Evolutionary conservation across 2,113 vertebrate species (phyloP).

Genomic region (Arothron firmamentum): DNA sequence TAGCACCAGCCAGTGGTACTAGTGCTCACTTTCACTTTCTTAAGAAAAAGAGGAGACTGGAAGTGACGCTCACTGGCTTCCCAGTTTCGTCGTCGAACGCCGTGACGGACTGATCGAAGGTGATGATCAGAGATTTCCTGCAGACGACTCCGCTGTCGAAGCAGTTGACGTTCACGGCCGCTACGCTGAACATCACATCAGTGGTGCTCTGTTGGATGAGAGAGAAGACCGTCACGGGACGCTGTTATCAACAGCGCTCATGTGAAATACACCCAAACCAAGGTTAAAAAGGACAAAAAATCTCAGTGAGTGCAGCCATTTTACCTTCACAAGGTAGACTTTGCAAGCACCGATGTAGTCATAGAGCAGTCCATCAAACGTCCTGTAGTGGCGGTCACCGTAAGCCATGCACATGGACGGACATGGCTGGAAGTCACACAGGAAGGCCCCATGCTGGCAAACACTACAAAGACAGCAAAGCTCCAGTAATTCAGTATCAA

Average conservation of each 20-base stretch:
- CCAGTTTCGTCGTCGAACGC: slow-evolving; percentile 86
- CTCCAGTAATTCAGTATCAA: slow-evolving; percentile 40
- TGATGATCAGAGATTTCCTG: slow-evolving; percentile 85
- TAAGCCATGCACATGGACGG: slow-evolving; percentile 90
- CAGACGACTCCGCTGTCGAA: slow-evolving; percentile 86
- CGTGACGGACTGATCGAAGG: slow-evolving; percentile 79
- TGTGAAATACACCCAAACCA: background rate
- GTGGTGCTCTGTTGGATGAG: slow-evolving; percentile 75
- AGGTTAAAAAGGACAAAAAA: background rate
- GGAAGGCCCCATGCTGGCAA: slow-evolving; percentile 88
- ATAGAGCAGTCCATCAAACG: slow-evolving; percentile 89
- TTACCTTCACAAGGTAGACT: slow-evolving; percentile 89
- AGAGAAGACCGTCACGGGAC: background rate
- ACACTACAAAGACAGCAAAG: slow-evolving; percentile 73
- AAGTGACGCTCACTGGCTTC: slow-evolving; percentile 79
- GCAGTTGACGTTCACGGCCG: slow-evolving; percentile 87
- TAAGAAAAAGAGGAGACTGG: background rate
- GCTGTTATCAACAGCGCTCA: background rate
- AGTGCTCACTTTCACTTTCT: background rate
- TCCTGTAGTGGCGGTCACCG: slow-evolving; percentile 91
- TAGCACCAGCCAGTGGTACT: background rate
- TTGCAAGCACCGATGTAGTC: slow-evolving; percentile 91
- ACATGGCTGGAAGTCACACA: slow-evolving; percentile 87
- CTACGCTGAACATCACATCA: slow-evolving; percentile 79
- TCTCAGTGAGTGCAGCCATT: background rate